Percentiles rank a stretch among this genome's conserved stretches.
Evolutionary conservation across 2,888 invertebrate species (phyloP).

Genomic region (Scaptomyza flava): DNA sequence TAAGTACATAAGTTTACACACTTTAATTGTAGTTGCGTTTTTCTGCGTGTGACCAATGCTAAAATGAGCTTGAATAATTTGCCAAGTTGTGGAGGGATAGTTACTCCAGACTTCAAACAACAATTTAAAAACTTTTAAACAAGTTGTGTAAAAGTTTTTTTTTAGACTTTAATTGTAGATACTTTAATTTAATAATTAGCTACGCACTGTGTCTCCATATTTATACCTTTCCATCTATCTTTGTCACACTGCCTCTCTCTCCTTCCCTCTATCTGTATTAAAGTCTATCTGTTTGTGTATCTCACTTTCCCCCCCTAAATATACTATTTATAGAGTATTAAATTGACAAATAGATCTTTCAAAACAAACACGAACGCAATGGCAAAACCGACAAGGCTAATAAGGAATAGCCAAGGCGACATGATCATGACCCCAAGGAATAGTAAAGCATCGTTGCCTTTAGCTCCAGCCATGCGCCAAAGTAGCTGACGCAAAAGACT

Average conservation of each 20-base stretch:
- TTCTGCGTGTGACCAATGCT: slow-evolving; percentile 17
- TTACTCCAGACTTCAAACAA: no score
- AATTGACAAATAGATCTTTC: slow-evolving; percentile 23
- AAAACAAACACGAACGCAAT: slow-evolving; percentile 41
- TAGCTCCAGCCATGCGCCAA: slow-evolving; percentile 77
- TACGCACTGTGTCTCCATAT: not conserved
- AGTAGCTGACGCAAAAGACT: slow-evolving; percentile 61
- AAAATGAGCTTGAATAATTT: not conserved
- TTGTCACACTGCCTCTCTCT: no score
- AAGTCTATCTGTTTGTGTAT: not conserved
- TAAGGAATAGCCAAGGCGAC: slow-evolving; percentile 64
- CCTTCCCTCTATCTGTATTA: not conserved
- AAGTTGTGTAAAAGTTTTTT: not conserved
- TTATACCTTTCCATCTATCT: not conserved
- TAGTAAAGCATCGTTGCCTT: slow-evolving; percentile 61
- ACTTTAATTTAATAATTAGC: not conserved
- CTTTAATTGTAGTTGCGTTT: slow-evolving; percentile 43
- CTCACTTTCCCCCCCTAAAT: not conserved
- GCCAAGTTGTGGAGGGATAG: not conserved
- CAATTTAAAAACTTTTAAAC: no score
- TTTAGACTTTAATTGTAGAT: not conserved
- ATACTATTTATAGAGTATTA: not conserved
- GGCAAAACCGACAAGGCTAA: slow-evolving; percentile 64
- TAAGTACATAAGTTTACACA: slow-evolving; percentile 25
- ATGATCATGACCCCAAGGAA: slow-evolving; percentile 58